These are phyloP conservation scores for Rhysida immarginata DNA, from an alignment of 1,140 invertebrate genomes.

Conservation along the genomic window DNA sequence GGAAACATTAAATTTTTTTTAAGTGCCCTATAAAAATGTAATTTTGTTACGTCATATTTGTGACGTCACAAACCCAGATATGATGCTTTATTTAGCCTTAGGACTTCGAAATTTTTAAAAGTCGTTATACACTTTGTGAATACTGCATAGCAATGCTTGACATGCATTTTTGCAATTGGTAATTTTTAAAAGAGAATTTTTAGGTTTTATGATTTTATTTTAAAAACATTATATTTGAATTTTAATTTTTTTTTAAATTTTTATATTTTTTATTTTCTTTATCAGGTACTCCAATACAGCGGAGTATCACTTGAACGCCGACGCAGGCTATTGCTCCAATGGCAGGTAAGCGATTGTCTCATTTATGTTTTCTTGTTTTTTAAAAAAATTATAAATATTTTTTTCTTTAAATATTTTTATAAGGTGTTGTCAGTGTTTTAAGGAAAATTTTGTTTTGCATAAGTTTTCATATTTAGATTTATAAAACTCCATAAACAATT, in stretches of 20 bases:
- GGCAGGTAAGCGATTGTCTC: conserved; percentile 2
- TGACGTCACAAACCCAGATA: too few relatives aligned
- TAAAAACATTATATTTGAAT: neutral
- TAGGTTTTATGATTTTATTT: too few relatives aligned
- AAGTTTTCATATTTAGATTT: too few relatives aligned
- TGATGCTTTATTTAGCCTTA: too few relatives aligned
- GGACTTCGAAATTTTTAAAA: neutral
- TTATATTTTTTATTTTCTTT: neutral
- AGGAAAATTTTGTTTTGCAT: too few relatives aligned
- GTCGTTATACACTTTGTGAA: neutral
- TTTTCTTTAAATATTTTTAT: too few relatives aligned
- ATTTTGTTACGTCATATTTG: too few relatives aligned
- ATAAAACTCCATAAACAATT: too few relatives aligned
- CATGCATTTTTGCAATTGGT: neutral
- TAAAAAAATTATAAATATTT: too few relatives aligned
- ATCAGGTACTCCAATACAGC: neutral
- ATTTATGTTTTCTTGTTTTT: too few relatives aligned
- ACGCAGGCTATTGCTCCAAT: neutral
- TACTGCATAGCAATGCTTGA: neutral
- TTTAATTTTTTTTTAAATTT: neutral
- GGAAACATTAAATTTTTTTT: neutral
- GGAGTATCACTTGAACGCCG: neutral
- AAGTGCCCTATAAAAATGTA: neutral
- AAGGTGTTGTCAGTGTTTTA: too few relatives aligned
- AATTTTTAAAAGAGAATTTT: neutral